Percentiles rank a stretch among this genome's conserved stretches.
Conservation (phyloP, 2,888 invertebrate species). For the Meandrusa payeni region DNA sequence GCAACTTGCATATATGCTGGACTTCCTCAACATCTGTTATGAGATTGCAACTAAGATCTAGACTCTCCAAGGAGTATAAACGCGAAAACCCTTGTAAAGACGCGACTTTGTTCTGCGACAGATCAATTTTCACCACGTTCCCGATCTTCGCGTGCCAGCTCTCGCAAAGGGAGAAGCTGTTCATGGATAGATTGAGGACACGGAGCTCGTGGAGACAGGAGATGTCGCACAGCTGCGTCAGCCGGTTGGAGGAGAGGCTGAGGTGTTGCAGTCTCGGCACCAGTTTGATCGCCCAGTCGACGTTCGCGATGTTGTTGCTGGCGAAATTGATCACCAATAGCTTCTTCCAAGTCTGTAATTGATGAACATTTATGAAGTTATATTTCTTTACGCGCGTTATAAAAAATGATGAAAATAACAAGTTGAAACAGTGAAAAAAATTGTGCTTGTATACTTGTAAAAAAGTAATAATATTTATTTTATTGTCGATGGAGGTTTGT, state of each 20-base stretch:
- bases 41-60: constrained; percentile 93
- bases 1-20: constrained; percentile 88
- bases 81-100: constrained; percentile 88
- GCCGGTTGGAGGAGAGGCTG: constrained; percentile 88
- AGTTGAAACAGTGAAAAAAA: too few relatives aligned
- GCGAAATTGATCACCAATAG: constrained; percentile 88
- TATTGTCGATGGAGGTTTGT: too few relatives aligned
- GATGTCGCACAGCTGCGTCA: constrained; percentile 87
- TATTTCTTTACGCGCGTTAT: too few relatives aligned
- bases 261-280: constrained; percentile 86
- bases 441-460: too few relatives aligned
- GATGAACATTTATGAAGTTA: too few relatives aligned
- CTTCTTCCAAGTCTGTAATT: constrained; percentile 84
- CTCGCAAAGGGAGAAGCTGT: constrained; percentile 85
- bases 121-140: constrained; percentile 91
- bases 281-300: constrained; percentile 90
- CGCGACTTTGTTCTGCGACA: constrained; percentile 91
- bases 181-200: constrained; percentile 89
- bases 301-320: constrained; percentile 87
- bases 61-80: constrained; percentile 90
- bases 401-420: too few relatives aligned
- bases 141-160: constrained; percentile 93
- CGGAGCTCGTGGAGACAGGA: constrained; percentile 89
- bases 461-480: too few relatives aligned
- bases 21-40: constrained; percentile 91